These are phyloP conservation scores for Porites cylindrica DNA, from an alignment of 92 coral and sea anemone genomes.

Conservation along the genomic window DNA sequence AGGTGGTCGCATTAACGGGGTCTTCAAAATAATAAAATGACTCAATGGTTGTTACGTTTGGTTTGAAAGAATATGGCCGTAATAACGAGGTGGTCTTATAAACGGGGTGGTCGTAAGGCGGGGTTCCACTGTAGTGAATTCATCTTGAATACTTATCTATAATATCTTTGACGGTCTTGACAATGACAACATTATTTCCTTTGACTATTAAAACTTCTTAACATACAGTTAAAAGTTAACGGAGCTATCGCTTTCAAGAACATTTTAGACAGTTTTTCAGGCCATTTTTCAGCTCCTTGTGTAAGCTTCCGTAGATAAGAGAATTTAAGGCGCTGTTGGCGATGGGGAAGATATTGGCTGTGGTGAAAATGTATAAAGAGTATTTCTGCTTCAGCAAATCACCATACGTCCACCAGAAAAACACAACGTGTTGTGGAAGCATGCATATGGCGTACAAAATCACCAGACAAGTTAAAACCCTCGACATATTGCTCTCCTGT, in stretches of 20 bases:
- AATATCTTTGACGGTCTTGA: too few species aligned
- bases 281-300: slow-evolving; percentile 64
- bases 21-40: too few species aligned
- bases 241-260: not conserved
- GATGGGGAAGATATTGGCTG: slow-evolving; percentile 80
- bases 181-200: too few species aligned
- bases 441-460: slow-evolving; percentile 53
- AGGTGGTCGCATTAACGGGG: too few species aligned
- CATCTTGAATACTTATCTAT: too few species aligned
- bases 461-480: slow-evolving; percentile 75
- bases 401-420: slow-evolving; percentile 74
- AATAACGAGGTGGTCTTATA: too few species aligned
- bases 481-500: slow-evolving; percentile 76
- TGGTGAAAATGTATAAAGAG: slow-evolving; percentile 55
- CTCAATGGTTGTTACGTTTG: too few species aligned
- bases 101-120: too few species aligned
- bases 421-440: slow-evolving; percentile 63
- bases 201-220: too few species aligned
- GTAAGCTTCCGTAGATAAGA: slow-evolving; percentile 82
- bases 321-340: slow-evolving; percentile 87
- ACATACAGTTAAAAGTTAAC: too few species aligned
- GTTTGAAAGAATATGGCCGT: too few species aligned
- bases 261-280: slow-evolving; percentile 1
- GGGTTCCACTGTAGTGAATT: too few species aligned
- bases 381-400: slow-evolving; percentile 48